These are phyloP conservation scores for Drosophila dives DNA, from an alignment of 2,888 invertebrate species.

Conservation along the genomic window DNA sequence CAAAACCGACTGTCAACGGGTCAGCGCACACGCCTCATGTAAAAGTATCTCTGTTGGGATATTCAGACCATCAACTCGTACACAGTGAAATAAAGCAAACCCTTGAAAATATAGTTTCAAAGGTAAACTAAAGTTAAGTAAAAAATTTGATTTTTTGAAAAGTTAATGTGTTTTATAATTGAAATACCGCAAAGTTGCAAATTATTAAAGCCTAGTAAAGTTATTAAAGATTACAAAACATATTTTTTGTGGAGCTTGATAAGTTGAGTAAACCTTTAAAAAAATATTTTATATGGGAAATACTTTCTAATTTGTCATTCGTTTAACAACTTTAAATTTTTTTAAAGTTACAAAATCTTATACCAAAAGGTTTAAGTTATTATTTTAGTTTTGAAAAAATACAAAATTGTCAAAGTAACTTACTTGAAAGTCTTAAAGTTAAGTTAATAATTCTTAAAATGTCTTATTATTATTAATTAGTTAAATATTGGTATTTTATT, in stretches of 20 bases:
- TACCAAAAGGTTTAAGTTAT: not conserved
- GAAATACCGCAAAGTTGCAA: not conserved
- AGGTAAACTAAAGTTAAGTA: not conserved
- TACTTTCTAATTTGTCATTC: no score
- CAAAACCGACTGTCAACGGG: constrained; percentile 37
- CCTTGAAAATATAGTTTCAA: not conserved
- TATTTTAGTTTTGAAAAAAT: not conserved
- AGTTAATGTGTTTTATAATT: not conserved
- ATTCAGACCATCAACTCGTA: constrained; percentile 13
- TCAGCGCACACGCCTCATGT: constrained; percentile 42
- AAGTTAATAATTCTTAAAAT: not conserved
- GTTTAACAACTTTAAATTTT: no score
- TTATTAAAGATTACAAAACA: no score
- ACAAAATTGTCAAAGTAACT: not conserved
- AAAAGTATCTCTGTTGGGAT: constrained; percentile 16
- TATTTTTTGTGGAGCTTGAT: no score
- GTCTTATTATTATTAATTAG: not conserved
- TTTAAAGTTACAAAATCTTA: not conserved
- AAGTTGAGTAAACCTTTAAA: no score
- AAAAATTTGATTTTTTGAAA: not conserved
- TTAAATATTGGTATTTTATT: not conserved
- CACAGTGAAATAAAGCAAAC: not conserved
- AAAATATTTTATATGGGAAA: no score
- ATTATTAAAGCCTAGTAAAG: not conserved
- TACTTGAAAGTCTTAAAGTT: not conserved